Base-by-base conservation (phyloP, 2,888 invertebrate species). In the Graphium colonna region DNA sequence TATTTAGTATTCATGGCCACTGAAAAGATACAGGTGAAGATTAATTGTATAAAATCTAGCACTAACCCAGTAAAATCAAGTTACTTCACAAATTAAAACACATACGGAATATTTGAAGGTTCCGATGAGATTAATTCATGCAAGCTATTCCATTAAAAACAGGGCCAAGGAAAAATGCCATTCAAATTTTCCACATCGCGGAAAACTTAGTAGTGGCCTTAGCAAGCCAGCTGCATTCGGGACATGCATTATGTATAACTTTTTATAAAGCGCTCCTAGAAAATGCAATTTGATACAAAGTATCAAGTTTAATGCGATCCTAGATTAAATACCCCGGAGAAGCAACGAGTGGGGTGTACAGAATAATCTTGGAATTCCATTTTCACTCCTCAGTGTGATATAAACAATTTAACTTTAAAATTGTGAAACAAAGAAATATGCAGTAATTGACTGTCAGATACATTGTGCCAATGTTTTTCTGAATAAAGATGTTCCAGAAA, bases 251-350 rank as follows among this genome's bases (percentile, higher is more conserved):
- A 88, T 88, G 87, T 87, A 88, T 88, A 78, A 75, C 75, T 84
- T 85, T 85, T 86, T 85, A 78, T 73, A 82, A 83, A 78, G 72
- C 68, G 73, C 79, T 77, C 75, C 76, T 13, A 77, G 81, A 80
- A 77, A 84, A 87, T 79, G 86, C 85, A 87, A 87, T 88, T 85
- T 84, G 75, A 86, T 82, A 88, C 85, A 85, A 85, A 86, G 86
- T 83, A 83, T 85, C 79, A 86, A 86, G 82, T 88, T 83, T 86
- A 86, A 86, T 87, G 85, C 73, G 80, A 81, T 81, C 73, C 71
- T 60, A 85, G 84, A 86, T 84, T 86, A 86, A 80, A 80, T 75
- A 72, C 69, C 63, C 69, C 68, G 68, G 69, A 73, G 75, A 73
- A 73, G 75, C 67, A 72, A 60, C 61, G 62, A 62, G 42, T 56